phyloP scores from a whole-genome alignment of 2,113 vertebrate genomes.

The Gila orcuttii region DNA sequence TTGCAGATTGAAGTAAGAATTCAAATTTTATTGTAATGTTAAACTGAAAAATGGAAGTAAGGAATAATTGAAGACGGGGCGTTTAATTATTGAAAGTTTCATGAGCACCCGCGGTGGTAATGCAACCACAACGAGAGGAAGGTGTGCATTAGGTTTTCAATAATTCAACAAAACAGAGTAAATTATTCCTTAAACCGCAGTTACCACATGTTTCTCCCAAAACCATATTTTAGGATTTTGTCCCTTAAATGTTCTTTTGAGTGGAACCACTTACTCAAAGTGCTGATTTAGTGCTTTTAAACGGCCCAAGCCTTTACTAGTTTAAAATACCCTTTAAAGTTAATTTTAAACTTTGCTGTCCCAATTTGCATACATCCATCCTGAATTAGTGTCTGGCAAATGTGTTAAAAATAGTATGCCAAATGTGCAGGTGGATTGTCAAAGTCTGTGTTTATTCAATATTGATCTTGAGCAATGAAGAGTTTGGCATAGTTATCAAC shows the following conservation, averaged over 20 bases:
- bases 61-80: slow-evolving; percentile 1
- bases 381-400: neutral
- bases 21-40: slow-evolving; percentile 4
- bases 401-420: neutral
- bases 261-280: neutral
- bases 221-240: neutral
- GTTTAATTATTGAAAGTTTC: slow-evolving; percentile 23
- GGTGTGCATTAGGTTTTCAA: slow-evolving; percentile 16
- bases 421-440: neutral
- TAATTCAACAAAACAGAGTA: slow-evolving; percentile 20
- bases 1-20: neutral
- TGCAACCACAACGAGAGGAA: slow-evolving; percentile 8
- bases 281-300: slow-evolving; percentile 7
- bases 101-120: neutral
- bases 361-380: neutral
- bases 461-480: neutral
- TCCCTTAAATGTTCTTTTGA: neutral
- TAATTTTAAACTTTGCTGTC: neutral
- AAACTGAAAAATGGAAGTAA: neutral
- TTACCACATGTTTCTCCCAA: neutral
- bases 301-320: neutral
- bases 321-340: neutral
- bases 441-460: neutral
- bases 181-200: slow-evolving; percentile 1
- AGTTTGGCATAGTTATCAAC: neutral